phyloP scores from a whole-genome alignment of 2,113 vertebrate genomes.

The Okapia johnstoni region DNA sequence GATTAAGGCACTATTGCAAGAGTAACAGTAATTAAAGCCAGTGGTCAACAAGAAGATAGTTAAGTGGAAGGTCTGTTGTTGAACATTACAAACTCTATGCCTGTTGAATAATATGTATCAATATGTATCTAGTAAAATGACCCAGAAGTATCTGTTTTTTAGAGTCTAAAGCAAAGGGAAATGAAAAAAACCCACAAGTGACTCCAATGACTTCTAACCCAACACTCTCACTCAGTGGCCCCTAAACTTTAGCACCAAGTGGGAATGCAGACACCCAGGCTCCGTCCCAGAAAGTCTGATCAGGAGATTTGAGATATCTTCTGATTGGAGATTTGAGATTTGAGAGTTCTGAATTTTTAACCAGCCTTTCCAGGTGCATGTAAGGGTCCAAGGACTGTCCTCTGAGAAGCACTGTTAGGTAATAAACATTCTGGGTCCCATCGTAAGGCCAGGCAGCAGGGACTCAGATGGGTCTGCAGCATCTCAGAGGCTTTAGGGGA shows the following conservation, averaged over 20 bases:
- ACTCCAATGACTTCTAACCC: not conserved
- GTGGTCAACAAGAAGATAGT: not conserved
- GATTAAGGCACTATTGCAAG: not conserved
- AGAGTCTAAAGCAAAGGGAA: not conserved
- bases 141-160: not conserved
- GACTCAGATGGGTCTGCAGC: not conserved
- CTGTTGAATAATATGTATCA: not conserved
- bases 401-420: not conserved
- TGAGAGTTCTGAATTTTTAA: not conserved
- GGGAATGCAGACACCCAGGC: not conserved
- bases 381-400: not conserved
- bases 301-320: not conserved
- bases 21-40: not conserved
- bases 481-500: not conserved
- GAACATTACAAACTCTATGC: accelerated
- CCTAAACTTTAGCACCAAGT: too few species aligned
- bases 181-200: not conserved
- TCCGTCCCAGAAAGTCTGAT: too few species aligned
- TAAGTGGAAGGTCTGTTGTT: not conserved
- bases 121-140: not conserved
- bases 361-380: not conserved
- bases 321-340: too few species aligned
- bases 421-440: not conserved
- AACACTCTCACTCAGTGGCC: not conserved
- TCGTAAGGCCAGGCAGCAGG: not conserved